Base-by-base conservation (phyloP, 1,140 invertebrate genomes). In the Hirudo medicinalis region DNA sequence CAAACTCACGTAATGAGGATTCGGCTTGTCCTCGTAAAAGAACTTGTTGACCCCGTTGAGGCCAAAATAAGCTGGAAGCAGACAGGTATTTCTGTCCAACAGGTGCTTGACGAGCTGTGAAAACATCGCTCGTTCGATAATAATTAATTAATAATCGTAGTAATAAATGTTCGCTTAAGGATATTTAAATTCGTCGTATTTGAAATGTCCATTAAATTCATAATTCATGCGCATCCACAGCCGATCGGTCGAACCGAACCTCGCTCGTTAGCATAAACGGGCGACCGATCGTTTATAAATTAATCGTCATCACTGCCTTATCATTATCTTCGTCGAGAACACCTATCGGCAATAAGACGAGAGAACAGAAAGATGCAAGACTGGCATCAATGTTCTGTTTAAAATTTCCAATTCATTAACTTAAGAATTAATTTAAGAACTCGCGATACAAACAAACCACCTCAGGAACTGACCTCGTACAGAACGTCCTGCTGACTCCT, bases 41-140 rank as follows among this genome's bases (percentile, higher is more conserved):
- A 88, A 86, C 83, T 96, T 91, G 70, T 90, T 87, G 76, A 97
- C 89, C 84, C 97, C 93, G 82, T 93, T 95, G 0, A 94, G 89
- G 74, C 96, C 90, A 75, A 97, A 91, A 81, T 96, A 96, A 25
- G 89, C 91, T 19, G 94, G 94, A 57, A 97, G 82, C 15, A 97
- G 82, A 78, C 91, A 94, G 6, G 89, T 88, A 83, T 94, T 91
- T 40, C 94, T 85, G 79, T 97, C 91, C 83, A 97, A 91, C 76
- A 97, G 94, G 75, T 90, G 88, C 76, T 89, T 86, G 67, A 95
- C 86, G 4, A 95, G 77, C 80, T 83, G 73, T 8, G 77, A 73
- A 43, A 71, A 66, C 74, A 36, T 19, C 60, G 43, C n/a, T 66
- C 67, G 17, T 20, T 36, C 13, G 22, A 22, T 25, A 20, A 29